Evolutionary conservation across 2,888 invertebrate genomes (phyloP), one percentile per base, ranked within the genome.

Genomic region (Oxytorus armatus): DNA sequence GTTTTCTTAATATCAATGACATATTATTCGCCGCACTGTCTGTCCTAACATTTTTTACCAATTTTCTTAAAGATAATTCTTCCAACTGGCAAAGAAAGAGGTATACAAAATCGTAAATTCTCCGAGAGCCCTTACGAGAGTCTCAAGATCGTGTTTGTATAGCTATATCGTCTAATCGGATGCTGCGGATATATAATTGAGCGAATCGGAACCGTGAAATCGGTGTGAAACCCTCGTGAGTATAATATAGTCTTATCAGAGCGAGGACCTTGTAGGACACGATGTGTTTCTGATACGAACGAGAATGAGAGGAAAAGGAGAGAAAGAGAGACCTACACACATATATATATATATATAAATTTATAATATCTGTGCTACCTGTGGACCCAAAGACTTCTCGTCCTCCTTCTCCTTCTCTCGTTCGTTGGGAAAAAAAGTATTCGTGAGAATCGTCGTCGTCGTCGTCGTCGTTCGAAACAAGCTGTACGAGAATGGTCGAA

Each of bases 261-360:
- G 81, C 84, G 82, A 86, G 85, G 83, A 82, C 82, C 90, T 88
- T 90, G 90, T 90, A 86, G 85, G 88, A 90, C 90, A 90, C 89
- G 90, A 90, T 91, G 90, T 90, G 90, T 90, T 90, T 89, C 88
- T 89, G 90, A 90, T 91, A 90, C 84, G 79, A n/a, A n/a, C n/a
- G 77, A 73, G 79, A 79, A 65, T 65, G 77, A 85, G 75, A 63
- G 61, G 53, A 47, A 51, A 42, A 59, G 51, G 49, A 82, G 82
- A 75, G 55, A 36, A 16, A 57, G 49, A 33, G 66, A 65, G 57
- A 65, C 47, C n/a, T 57, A 29, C 7, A 14, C 25, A 44, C n/a
- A 16, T 47, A 47, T 14, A 47, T 16, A 47, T 47, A 16, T 8
- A 47, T 3, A 16, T 47, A 55, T 68, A 55, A 7, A 16, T 49